Conservation (phyloP, 2,113 vertebrate species). For the Arenaria interpres region DNA sequence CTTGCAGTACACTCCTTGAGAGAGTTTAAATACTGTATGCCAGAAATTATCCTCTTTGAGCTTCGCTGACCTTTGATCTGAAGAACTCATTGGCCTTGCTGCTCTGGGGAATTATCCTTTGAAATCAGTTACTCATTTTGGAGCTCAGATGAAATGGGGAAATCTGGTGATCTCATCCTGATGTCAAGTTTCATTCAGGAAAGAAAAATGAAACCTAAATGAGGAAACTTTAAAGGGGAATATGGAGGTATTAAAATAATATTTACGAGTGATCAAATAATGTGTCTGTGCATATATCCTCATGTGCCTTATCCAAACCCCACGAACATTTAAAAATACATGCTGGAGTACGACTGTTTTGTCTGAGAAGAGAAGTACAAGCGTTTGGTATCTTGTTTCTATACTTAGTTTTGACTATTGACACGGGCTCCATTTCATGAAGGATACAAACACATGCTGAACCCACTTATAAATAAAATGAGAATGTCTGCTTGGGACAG, state of each 20-base stretch:
- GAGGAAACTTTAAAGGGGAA: conserved; percentile 24
- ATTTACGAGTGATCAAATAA: background rate
- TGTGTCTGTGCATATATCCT: background rate
- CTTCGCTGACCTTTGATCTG: conserved; percentile 52
- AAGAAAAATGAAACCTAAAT: conserved; percentile 25
- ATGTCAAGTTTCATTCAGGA: conserved; percentile 56
- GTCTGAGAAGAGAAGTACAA: background rate
- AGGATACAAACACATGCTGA: conserved; percentile 46
- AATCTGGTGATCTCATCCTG: conserved; percentile 63
- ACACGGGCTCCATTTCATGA: background rate
- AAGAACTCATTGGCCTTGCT: conserved; percentile 49
- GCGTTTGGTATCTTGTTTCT: conserved; percentile 1
- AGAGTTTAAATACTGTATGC: conserved; percentile 57
- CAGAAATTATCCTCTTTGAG: conserved; percentile 61
- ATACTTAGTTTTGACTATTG: conserved; percentile 42
- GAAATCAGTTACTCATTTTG: conserved; percentile 59
- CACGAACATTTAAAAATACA: background rate
- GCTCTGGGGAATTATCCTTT: conserved; percentile 56
- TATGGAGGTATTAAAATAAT: background rate
- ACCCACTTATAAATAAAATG: conserved; percentile 56
- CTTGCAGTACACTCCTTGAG: conserved; percentile 42
- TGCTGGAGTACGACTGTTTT: background rate
- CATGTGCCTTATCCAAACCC: background rate
- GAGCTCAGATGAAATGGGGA: conserved; percentile 38
- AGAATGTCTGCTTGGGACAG: conserved; percentile 37